Evolutionary conservation across 2,888 invertebrate genomes (phyloP), one percentile per base, ranked within the genome.

Genomic region (Tupiocoris notatus): DNA sequence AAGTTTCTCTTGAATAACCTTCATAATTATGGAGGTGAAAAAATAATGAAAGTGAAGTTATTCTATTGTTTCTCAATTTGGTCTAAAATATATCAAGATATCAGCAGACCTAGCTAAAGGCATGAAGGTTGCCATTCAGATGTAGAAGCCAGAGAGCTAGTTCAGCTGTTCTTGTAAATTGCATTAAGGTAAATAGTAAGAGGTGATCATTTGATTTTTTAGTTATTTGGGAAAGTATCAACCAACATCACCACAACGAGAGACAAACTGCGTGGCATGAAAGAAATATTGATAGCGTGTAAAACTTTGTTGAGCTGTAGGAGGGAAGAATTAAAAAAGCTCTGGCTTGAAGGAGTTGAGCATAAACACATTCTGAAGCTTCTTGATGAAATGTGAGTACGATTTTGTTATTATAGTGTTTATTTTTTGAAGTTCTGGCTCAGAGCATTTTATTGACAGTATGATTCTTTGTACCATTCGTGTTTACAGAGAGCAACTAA

Each of bases 301-400:
- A 94, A 94, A 83, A 90, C 89, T 25, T 85, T 98, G 75, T 85
- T 99, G 78, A 91, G 95, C 78, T 93, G 97, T 84, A 90, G 95
- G 74, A 88, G 96, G 56, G 97, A 97, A 82, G 98, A 98, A 83
- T 86, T 99, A 77, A 91, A 94, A 82, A 91, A 95, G 80, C 87
- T 98, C 75, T 98, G 98, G 96, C 88, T 94, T 3, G 97, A 98
- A 84, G 95, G 96, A 0, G 89, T 98, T n/a, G 96, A 98, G 82
- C 96, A 98, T 82, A 95, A 95, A 83, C 92, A 96, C 83, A 93
- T 95, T 76, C 84, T 96, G 59, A 89, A 92, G 80, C 89, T 97
- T 85, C 85, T 98, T 61, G 93, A 96, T 81, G 93, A 96, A 85
- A 95, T 97, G 93, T 94, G 84, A 86, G 65, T 24, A 70, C 6